Conservation (phyloP, 1,140 invertebrate species). For the Brachionus manjavacas region DNA sequence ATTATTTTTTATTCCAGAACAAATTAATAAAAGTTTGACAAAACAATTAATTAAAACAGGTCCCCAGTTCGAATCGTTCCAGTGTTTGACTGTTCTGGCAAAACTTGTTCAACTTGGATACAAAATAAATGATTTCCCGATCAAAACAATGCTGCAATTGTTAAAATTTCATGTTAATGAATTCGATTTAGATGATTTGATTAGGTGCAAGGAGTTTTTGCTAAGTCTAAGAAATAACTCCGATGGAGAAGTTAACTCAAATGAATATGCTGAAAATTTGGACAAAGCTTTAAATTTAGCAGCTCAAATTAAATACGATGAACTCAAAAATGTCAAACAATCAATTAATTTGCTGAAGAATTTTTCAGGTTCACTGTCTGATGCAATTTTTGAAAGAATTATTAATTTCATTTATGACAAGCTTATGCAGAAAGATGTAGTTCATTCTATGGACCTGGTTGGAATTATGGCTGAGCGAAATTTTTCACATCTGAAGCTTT, state of each 20-base stretch:
- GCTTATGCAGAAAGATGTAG: not conserved
- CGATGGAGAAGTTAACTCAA: not conserved
- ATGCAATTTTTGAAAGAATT: not conserved
- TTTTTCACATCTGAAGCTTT: not conserved
- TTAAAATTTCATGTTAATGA: conserved; percentile 28
- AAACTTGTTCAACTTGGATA: not conserved
- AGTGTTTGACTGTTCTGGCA: not conserved
- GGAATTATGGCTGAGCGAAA: not conserved
- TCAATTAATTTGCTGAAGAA: not conserved
- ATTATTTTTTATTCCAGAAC: not conserved
- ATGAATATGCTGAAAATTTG: conserved; percentile 11
- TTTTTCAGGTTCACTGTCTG: not conserved
- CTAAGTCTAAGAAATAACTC: not conserved
- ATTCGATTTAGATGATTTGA: not conserved
- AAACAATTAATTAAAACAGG: not conserved
- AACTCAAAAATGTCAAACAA: not conserved
- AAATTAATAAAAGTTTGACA: not conserved
- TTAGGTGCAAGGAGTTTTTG: not conserved
- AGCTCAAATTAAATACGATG: not conserved
- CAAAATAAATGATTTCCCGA: not conserved
- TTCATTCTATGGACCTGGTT: not conserved
- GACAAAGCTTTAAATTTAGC: not conserved
- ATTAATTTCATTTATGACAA: not conserved
- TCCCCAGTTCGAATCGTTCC: conserved; percentile 16
- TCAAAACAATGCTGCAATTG: not conserved